Evolutionary conservation across 2,113 vertebrate species (phyloP).

Genomic region (Tor tambroides): DNA sequence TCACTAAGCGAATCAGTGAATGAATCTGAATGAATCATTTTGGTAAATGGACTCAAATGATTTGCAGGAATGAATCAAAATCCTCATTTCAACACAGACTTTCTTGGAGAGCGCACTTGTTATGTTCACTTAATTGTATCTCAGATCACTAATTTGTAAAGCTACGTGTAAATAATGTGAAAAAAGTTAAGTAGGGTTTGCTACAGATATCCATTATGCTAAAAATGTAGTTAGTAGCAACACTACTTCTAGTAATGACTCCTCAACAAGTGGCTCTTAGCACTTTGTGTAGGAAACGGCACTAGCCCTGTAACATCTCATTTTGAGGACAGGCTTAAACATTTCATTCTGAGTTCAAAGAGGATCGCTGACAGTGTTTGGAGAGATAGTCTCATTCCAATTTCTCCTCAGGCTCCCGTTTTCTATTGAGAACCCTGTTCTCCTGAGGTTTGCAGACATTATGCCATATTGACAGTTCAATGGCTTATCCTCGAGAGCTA

Average conservation of each 20-base stretch:
- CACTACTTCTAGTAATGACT: background rate
- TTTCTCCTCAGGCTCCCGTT: background rate
- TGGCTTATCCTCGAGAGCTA: background rate
- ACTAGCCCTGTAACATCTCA: background rate
- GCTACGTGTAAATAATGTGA: background rate
- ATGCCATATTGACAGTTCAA: constrained; percentile 24
- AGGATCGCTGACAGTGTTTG: constrained; percentile 11
- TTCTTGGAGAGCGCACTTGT: too few species aligned
- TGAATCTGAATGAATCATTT: background rate
- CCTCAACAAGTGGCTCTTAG: background rate
- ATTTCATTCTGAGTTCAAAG: constrained; percentile 37
- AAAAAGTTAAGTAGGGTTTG: background rate
- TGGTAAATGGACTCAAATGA: background rate
- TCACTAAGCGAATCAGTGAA: background rate
- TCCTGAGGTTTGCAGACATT: constrained; percentile 21
- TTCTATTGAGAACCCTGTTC: constrained; percentile 6
- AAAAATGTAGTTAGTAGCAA: background rate
- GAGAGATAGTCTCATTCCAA: constrained; percentile 2
- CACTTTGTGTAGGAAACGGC: constrained; percentile 11
- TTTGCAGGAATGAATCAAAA: too few species aligned
- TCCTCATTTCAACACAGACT: too few species aligned
- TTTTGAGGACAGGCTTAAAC: constrained; percentile 24
- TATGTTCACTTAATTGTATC: too few species aligned
- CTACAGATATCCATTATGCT: too few species aligned
- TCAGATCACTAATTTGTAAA: background rate